phyloP scores from a whole-genome alignment of 35 echinoderm and acorn worm genomes.

The Apostichopus parvimensis region DNA sequence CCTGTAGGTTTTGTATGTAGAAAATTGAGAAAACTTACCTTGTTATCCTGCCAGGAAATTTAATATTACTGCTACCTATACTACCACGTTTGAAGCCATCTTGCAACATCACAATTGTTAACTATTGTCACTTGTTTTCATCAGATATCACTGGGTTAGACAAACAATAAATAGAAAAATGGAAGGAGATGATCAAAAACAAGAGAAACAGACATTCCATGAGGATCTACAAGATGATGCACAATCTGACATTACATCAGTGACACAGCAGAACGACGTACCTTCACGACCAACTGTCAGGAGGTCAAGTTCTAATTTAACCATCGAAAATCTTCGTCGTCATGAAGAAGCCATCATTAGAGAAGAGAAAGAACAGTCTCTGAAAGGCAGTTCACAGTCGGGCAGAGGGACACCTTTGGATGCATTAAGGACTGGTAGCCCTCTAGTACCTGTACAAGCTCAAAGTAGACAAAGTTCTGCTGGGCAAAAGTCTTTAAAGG shows the following conservation, averaged over 20 bases:
- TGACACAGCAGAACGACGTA: constrained; percentile 22
- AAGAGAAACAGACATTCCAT: not conserved
- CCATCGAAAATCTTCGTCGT: constrained; percentile 76
- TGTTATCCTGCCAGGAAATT: no score
- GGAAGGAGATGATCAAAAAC: constrained; percentile 27
- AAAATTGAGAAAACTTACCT: no score
- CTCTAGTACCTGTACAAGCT: constrained; percentile 73
- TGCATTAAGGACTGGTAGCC: constrained; percentile 30
- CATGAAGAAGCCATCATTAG: constrained; percentile 61
- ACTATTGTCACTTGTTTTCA: no score
- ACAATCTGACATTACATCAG: constrained; percentile 31
- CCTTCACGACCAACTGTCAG: not conserved
- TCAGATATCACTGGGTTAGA: no score
- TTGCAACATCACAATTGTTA: no score
- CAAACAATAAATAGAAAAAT: not conserved
- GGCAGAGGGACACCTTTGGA: constrained; percentile 24
- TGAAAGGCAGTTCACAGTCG: constrained; percentile 35
- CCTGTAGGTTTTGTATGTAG: no score
- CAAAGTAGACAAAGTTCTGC: constrained; percentile 46
- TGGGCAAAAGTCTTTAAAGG: constrained; percentile 9
- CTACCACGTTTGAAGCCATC: no score
- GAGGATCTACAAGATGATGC: constrained; percentile 22
- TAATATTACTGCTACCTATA: no score
- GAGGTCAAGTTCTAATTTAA: constrained; percentile 67
- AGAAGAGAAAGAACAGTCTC: constrained; percentile 65